phyloP scores from a whole-genome alignment of 1,140 invertebrate species.

The Bombyx mandarina region DNA sequence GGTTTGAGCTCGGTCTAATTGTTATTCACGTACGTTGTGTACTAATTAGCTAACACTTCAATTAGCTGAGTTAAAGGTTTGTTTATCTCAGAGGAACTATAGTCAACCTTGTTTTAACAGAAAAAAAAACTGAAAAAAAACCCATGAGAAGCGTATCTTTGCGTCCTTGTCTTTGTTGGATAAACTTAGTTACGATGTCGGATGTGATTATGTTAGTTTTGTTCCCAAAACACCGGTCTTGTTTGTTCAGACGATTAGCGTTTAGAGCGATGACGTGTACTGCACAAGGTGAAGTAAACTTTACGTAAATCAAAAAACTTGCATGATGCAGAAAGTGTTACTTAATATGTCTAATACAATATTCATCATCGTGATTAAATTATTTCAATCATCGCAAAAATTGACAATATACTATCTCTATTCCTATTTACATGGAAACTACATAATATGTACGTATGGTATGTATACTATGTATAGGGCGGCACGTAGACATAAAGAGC shows the following conservation, averaged over 20 bases:
- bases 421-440: conserved; percentile 1
- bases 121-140: no score
- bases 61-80: no score
- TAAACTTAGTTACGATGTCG: neutral
- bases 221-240: conserved; percentile 24
- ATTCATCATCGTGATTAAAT: neutral
- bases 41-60: no score
- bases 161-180: conserved; percentile 4
- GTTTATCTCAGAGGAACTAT: no score
- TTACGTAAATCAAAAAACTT: conserved; percentile 19
- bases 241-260: conserved; percentile 44
- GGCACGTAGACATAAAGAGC: conserved; percentile 4
- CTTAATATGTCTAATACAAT: conserved; percentile 8
- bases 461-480: neutral
- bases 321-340: conserved; percentile 10
- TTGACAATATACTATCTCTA: neutral
- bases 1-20: no score
- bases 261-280: conserved; percentile 36
- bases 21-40: no score
- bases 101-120: no score
- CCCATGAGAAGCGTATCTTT: neutral
- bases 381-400: neutral
- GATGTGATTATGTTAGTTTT: conserved; percentile 14
- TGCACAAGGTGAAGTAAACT: conserved; percentile 35
- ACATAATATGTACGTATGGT: conserved; percentile 2